These are phyloP conservation scores for Rhagologus leucostigma DNA, from an alignment of 2,113 vertebrate genomes.

Conservation along the genomic window DNA sequence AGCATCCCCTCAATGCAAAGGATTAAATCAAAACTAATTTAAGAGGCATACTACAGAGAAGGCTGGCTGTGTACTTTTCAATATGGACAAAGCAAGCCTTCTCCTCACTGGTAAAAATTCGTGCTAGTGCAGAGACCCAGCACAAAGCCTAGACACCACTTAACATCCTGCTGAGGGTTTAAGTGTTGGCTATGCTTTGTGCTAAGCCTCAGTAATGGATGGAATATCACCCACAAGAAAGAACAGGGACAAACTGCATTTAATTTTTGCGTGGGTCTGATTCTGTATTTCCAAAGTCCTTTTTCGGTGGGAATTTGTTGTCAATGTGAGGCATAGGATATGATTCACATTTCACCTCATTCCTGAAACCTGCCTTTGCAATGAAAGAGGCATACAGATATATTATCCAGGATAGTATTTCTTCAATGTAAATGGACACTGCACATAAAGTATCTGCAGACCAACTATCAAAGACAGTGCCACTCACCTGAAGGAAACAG, in stretches of 20 bases:
- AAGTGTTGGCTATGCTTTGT: background rate
- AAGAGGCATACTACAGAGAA: background rate
- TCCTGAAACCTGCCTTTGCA: background rate
- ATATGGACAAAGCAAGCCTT: conserved; percentile 12
- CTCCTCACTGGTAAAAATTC: conserved; percentile 6
- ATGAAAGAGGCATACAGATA: background rate
- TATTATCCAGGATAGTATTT: background rate
- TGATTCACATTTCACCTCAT: background rate
- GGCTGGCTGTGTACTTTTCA: conserved; percentile 17
- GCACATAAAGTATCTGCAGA: background rate
- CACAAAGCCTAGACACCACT: conserved; percentile 30
- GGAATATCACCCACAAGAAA: background rate
- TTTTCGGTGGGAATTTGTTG: background rate
- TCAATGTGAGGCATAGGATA: background rate
- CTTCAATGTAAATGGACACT: background rate
- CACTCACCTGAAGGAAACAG: background rate
- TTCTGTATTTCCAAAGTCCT: background rate
- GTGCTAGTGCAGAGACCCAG: background rate
- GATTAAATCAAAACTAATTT: conserved; percentile 39
- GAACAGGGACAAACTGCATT: background rate
- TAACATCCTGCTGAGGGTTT: conserved; percentile 3
- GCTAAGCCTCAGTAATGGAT: background rate
- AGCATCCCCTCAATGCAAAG: background rate
- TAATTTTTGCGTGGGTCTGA: background rate
- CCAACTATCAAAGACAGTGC: background rate